Conservation (phyloP, 2,888 invertebrate genomes). For the Carabus problematicus region DNA sequence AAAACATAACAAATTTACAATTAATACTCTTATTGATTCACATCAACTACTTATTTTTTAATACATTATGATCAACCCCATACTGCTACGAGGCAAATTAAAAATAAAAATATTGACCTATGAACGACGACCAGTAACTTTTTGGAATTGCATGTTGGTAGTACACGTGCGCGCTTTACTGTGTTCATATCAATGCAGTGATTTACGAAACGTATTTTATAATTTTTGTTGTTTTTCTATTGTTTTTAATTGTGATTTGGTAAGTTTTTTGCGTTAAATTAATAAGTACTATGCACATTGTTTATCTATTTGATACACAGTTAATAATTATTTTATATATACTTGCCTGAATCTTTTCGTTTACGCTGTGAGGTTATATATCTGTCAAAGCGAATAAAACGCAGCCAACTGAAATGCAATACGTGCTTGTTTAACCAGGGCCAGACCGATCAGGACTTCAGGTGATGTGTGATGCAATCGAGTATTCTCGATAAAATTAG, state of each 20-base stretch:
- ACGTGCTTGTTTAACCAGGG: too few relatives aligned
- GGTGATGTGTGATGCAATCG: too few relatives aligned
- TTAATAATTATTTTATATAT: slow-evolving; percentile 4
- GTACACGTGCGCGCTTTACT: background rate
- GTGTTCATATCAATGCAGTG: background rate
- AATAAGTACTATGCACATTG: background rate
- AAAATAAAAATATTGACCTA: slow-evolving; percentile 10
- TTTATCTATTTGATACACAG: background rate
- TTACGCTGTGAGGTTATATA: slow-evolving; percentile 14
- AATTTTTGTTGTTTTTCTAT: slow-evolving; percentile 7
- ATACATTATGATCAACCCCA: too few relatives aligned
- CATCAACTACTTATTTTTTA: background rate
- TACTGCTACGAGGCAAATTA: background rate
- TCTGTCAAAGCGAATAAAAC: background rate
- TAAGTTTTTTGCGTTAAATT: slow-evolving; percentile 16
- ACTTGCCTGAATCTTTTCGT: slow-evolving; percentile 11
- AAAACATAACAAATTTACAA: slow-evolving; percentile 51
- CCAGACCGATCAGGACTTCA: too few relatives aligned
- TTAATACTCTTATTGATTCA: background rate
- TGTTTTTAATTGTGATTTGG: slow-evolving; percentile 9
- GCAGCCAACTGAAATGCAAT: too few relatives aligned
- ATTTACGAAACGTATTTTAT: slow-evolving; percentile 12
- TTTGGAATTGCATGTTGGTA: background rate
- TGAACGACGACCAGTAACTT: background rate
- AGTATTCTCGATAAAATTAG: too few relatives aligned